Base-by-base conservation (phyloP, 2,113 vertebrate species). In the Caloenas nicobarica region DNA sequence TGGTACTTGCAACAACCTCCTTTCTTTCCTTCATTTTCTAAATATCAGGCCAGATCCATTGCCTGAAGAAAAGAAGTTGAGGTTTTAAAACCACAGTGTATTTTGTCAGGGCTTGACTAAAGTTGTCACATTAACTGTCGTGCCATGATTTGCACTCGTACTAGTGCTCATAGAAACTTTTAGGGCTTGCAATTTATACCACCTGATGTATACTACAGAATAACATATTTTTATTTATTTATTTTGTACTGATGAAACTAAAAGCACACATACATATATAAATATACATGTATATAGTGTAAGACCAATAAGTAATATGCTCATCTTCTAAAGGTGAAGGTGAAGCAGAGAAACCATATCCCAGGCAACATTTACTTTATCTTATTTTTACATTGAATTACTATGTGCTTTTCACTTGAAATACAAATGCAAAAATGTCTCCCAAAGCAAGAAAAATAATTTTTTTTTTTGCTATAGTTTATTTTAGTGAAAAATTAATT, bases 61-160 rank as follows among this genome's bases (percentile, higher is more conserved):
- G 7, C 8, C 46, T 78, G 42, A 65, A 51, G 12, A 31, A n/a
- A 62, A 93, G 29, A 14, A n/a, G 4, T 5, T 16, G 53, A 10
- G 9, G 26, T 60, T 86, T 94, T 34, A 61, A 89, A 86, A 10
- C 53, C 65, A 33, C n/a, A 15, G 12, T 34, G 53, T 51, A 34
- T 29, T 88, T 78, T 68, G 60, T 86, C 57, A 83, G 44, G 48
- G 14, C 22, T 19, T 74, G 15, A 38, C 42, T 65, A 34, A 44
- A 66, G 6, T 23, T 42, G 6, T 53, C 34, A 51, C 11, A 4
- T 0, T 4, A 44, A 31, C 29, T 1, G 3, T 66, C 44, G 34
- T 19, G 71, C 26, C 29, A 21, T 40, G 40, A 65, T 42, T 83
- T 62, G 9, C 57, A n/a, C 31, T 69, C 42, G 28, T 24, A 13